Percentiles rank a stretch among this genome's conserved stretches.
These are phyloP conservation scores for Motacilla alba DNA, from an alignment of 2,113 vertebrate species.

Conservation along the genomic window DNA sequence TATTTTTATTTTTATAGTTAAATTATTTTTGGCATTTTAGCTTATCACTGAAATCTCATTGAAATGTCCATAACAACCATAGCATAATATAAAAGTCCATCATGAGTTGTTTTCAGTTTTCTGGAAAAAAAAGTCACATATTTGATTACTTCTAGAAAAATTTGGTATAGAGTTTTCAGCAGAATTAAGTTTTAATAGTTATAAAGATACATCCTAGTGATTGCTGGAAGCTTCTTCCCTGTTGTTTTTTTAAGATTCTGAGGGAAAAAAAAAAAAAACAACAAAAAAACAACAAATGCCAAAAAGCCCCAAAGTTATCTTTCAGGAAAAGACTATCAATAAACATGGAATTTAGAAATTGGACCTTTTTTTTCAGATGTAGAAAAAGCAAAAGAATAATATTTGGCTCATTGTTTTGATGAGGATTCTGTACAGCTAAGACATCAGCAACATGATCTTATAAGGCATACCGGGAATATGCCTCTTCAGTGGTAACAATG, in stretches of 20 bases:
- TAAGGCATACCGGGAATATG: rapidly evolving
- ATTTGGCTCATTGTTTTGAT: neutral
- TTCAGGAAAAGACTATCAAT: neutral
- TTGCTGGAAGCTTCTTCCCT: neutral
- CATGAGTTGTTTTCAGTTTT: neutral
- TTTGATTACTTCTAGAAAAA: neutral
- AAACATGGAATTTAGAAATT: neutral
- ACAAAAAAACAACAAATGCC: neutral
- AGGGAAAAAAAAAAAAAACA: rapidly evolving
- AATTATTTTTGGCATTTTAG: neutral
- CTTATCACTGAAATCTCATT: neutral
- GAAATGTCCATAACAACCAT: neutral
- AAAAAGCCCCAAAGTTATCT: neutral
- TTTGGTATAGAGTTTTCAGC: neutral
- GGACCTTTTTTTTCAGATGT: neutral
- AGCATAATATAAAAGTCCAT: neutral
- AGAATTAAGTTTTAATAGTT: neutral
- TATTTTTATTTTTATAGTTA: neutral
- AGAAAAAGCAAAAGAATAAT: neutral
- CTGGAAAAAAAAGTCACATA: neutral
- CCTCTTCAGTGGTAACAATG: neutral
- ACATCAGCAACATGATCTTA: neutral
- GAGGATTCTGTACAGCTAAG: neutral
- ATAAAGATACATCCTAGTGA: neutral
- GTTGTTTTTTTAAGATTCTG: neutral